A percentile compares a stretch with the other conserved stretches of the same genome.
Conservation (phyloP, 92 coral and sea anemone genomes). For the Montipora capitata region DNA sequence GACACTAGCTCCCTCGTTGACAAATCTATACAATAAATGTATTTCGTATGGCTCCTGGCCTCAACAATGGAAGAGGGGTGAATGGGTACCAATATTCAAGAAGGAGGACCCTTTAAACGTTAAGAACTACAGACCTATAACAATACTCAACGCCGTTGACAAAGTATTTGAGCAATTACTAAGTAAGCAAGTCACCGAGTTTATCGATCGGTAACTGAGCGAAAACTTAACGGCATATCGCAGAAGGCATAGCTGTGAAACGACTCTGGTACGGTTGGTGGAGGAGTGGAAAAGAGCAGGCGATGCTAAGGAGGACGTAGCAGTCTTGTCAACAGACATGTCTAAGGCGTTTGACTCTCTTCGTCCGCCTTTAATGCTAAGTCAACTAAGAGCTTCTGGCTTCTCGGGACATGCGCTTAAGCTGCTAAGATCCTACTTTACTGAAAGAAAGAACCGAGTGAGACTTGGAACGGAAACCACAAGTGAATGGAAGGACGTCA, state of each 20-base stretch:
- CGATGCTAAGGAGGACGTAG: constrained; percentile 59
- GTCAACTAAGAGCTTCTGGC: constrained; percentile 63
- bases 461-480: constrained; percentile 31
- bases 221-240: constrained; percentile 68
- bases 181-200: constrained; percentile 56
- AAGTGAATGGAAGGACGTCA: constrained; percentile 53
- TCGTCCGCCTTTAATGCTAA: constrained; percentile 56
- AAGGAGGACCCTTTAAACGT: constrained; percentile 50
- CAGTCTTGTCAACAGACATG: constrained; percentile 74
- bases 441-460: constrained; percentile 57
- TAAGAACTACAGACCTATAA: constrained; percentile 64
- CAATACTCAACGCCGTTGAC: constrained; percentile 39
- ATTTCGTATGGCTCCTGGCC: not conserved
- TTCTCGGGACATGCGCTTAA: constrained; percentile 49
- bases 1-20: constrained; percentile 31
- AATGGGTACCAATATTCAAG: too few relatives aligned
- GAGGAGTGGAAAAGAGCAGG: constrained; percentile 64
- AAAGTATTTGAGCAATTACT: constrained; percentile 68
- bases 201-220: constrained; percentile 44
- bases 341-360: not conserved
- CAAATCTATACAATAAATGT: constrained; percentile 24
- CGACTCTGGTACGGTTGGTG: constrained; percentile 49
- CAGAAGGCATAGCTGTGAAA: constrained; percentile 69
- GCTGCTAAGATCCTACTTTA: constrained; percentile 57
- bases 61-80: too few relatives aligned